Evolutionary conservation across 2,888 invertebrate genomes (phyloP).

Genomic region (Nemoura dubitans): DNA sequence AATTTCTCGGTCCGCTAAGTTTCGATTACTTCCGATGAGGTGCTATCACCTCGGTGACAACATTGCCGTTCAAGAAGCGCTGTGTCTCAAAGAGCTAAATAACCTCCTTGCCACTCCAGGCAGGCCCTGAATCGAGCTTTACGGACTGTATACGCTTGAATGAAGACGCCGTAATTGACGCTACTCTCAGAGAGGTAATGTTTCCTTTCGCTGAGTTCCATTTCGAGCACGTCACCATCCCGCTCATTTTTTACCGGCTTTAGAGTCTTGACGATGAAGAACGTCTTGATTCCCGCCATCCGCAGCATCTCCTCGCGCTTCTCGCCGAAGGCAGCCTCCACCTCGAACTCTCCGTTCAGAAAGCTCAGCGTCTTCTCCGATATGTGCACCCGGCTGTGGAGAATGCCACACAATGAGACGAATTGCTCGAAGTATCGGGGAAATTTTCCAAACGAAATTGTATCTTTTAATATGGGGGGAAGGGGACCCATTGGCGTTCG

Average conservation of each 20-base stretch:
- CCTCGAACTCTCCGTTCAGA: conserved; percentile 90
- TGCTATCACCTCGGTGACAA: neutral
- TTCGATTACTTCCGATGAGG: neutral
- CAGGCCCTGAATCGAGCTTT: neutral
- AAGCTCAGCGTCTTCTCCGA: conserved; percentile 90
- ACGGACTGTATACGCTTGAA: too few relatives aligned
- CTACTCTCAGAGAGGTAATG: neutral
- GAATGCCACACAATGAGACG: conserved; percentile 9
- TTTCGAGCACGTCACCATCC: neutral
- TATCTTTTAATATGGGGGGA: too few relatives aligned
- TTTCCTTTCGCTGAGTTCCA: neutral
- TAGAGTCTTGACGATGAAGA: conserved; percentile 86
- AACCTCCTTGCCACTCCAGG: neutral
- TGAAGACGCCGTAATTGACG: neutral
- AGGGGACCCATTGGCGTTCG: too few relatives aligned
- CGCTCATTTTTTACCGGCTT: conserved; percentile 68
- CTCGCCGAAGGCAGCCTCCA: conserved; percentile 90
- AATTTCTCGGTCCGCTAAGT: neutral
- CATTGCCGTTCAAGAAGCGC: neutral
- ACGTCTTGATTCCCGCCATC: conserved; percentile 89
- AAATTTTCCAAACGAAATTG: neutral
- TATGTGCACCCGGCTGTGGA: conserved; percentile 85
- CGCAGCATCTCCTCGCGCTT: conserved; percentile 90
- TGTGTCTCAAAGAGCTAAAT: neutral
- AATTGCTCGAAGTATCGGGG: neutral